phyloP scores from a whole-genome alignment of 2,888 invertebrate genomes.

The Tinea pellionella region DNA sequence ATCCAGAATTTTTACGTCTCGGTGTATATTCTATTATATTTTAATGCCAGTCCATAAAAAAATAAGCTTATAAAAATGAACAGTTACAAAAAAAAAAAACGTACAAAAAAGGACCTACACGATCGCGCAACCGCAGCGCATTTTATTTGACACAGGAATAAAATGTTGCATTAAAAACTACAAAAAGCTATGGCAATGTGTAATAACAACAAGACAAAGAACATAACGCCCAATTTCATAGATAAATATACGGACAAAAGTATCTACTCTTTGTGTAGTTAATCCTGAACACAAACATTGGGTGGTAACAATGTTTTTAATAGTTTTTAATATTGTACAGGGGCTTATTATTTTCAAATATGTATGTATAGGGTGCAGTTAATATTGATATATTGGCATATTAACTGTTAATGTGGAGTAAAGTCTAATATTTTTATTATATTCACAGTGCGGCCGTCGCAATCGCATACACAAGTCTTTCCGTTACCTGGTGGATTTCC shows the following conservation, averaged over 20 bases:
- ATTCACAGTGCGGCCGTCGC: constrained; percentile 6
- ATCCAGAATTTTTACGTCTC: too few species aligned
- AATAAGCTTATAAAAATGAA: too few species aligned
- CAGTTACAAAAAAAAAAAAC: too few species aligned
- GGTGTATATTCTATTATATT: too few species aligned
- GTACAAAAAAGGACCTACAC: not conserved
- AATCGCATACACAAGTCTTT: constrained; percentile 68
- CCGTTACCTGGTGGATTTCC: constrained; percentile 79
- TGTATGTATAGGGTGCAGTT: not conserved
- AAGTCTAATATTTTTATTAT: not conserved
- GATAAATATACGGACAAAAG: constrained; percentile 21
- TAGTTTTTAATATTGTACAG: constrained; percentile 10
- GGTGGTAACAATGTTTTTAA: constrained; percentile 11
- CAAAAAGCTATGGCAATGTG: not conserved
- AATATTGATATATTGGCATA: not conserved
- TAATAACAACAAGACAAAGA: constrained; percentile 9
- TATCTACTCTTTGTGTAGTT: not conserved
- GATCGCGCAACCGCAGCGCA: not conserved
- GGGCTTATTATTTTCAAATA: not conserved
- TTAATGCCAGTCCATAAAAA: too few species aligned
- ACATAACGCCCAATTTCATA: constrained; percentile 32
- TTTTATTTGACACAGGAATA: not conserved
- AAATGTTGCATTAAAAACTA: constrained; percentile 5
- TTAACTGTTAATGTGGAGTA: not conserved
- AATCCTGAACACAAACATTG: constrained; percentile 13